Evolutionary conservation across 1,140 invertebrate genomes (phyloP).

Genomic region (Nasonia longicornis): DNA sequence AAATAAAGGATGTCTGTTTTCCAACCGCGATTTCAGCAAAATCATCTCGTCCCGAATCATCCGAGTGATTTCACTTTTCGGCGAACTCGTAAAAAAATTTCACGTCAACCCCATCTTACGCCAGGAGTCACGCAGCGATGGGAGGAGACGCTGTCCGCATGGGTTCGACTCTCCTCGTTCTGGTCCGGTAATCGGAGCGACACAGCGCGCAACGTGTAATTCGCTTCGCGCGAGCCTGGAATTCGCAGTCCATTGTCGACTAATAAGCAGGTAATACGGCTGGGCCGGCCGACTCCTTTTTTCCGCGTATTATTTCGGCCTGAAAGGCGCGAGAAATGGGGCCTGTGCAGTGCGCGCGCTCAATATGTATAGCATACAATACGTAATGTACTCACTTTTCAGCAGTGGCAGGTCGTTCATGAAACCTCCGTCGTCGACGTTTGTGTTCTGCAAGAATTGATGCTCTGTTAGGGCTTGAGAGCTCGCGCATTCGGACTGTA

Average conservation of each 20-base stretch:
- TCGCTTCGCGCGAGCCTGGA: conserved; percentile 44
- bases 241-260: conserved; percentile 54
- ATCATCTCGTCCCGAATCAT: too few species aligned
- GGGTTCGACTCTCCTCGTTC: background rate
- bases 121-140: background rate
- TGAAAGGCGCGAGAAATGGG: background rate
- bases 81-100: background rate
- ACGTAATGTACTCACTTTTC: conserved; percentile 80
- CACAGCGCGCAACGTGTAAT: conserved; percentile 22
- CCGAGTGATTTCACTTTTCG: too few species aligned
- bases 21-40: too few species aligned
- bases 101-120: background rate
- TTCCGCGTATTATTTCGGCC: background rate
- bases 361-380: background rate
- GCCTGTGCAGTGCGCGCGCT: background rate
- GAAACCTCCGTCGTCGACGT: conserved; percentile 86
- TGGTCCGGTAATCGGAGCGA: background rate
- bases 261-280: conserved; percentile 59
- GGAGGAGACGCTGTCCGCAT: background rate
- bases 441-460: conserved; percentile 76
- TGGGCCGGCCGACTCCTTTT: background rate
- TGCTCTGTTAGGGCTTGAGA: background rate
- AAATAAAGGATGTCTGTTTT: background rate
- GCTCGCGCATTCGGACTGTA: background rate
- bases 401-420: conserved; percentile 88